A percentile compares a stretch with the other conserved stretches of the same genome.
Evolutionary conservation across 1,140 invertebrate genomes (phyloP).

Genomic region (Hylaeus anthracinus): DNA sequence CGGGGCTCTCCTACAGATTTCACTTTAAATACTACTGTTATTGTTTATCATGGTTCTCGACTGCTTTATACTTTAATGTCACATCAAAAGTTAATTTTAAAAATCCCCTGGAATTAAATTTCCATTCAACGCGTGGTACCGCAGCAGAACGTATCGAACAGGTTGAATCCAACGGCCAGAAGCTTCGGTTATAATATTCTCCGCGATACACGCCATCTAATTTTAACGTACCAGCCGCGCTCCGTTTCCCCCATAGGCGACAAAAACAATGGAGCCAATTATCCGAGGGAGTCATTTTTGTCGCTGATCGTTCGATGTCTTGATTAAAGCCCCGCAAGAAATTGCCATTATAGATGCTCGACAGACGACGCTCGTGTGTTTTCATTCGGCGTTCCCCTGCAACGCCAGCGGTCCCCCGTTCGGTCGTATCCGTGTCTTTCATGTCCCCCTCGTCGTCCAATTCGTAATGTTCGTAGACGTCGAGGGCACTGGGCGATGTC

Average conservation of each 20-base stretch:
- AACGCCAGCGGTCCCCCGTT: not conserved
- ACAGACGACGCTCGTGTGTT: slow-evolving; percentile 47
- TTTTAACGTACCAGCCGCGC: not conserved
- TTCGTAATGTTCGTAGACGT: slow-evolving; percentile 58
- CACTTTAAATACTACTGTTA: slow-evolving; percentile 14
- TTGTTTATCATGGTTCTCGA: not conserved
- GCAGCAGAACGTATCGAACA: too few species aligned
- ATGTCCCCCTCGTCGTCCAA: slow-evolving; percentile 46
- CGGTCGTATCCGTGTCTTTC: slow-evolving; percentile 40
- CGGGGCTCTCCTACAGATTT: not conserved
- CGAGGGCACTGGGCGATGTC: slow-evolving; percentile 71
- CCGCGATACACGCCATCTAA: not conserved
- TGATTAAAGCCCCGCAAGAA: slow-evolving; percentile 63
- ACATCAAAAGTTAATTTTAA: too few species aligned
- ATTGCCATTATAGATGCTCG: slow-evolving; percentile 57
- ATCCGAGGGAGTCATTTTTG: slow-evolving; percentile 36
- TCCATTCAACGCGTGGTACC: too few species aligned
- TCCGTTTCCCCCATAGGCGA: not conserved
- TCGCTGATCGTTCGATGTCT: slow-evolving; percentile 48
- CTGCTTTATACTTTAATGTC: not conserved
- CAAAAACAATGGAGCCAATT: slow-evolving; percentile 47
- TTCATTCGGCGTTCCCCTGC: slow-evolving; percentile 13
- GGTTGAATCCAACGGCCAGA: too few species aligned
- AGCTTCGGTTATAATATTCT: not conserved
- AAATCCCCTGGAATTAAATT: too few species aligned